A percentile compares a stretch with the other conserved stretches of the same genome.
These are phyloP conservation scores for Leptura quadrifasciata DNA, from an alignment of 2,888 invertebrate species.

Conservation along the genomic window DNA sequence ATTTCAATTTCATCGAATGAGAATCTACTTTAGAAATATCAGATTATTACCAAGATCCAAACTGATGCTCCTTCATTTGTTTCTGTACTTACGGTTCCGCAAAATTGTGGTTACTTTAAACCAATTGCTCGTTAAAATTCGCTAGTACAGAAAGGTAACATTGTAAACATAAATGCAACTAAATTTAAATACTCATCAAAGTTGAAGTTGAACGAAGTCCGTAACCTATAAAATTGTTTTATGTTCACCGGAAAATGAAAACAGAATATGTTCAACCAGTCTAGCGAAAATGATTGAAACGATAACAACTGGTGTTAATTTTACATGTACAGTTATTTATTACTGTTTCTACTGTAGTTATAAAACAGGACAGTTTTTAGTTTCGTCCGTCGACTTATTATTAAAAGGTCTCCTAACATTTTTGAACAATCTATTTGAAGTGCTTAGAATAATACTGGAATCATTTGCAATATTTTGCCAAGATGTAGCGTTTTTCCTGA, in stretches of 20 bases:
- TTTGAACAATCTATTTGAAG: background rate
- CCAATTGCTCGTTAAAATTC: no score
- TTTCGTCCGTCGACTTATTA: background rate
- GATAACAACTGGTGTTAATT: slow-evolving; percentile 14
- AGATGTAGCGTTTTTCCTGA: slow-evolving; percentile 19
- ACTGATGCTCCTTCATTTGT: no score
- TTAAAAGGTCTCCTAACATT: slow-evolving; percentile 2
- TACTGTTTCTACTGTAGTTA: slow-evolving; percentile 40
- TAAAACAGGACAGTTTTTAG: slow-evolving; percentile 39
- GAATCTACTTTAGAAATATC: no score
- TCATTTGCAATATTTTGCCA: slow-evolving; percentile 35
- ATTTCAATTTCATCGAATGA: no score
- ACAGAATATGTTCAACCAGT: background rate
- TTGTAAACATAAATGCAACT: background rate
- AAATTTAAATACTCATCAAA: slow-evolving; percentile 1
- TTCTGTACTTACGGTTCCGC: no score
- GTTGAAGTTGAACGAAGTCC: background rate
- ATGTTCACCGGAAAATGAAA: background rate
- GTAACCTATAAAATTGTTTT: background rate
- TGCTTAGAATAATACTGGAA: slow-evolving; percentile 17
- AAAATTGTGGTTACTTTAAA: no score
- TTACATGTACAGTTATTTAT: slow-evolving; percentile 10
- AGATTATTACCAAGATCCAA: no score
- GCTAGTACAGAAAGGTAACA: no score
- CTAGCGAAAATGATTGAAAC: slow-evolving; percentile 32